Evolutionary conservation across 2,888 invertebrate species (phyloP).

Genomic region (Troides aeacus): DNA sequence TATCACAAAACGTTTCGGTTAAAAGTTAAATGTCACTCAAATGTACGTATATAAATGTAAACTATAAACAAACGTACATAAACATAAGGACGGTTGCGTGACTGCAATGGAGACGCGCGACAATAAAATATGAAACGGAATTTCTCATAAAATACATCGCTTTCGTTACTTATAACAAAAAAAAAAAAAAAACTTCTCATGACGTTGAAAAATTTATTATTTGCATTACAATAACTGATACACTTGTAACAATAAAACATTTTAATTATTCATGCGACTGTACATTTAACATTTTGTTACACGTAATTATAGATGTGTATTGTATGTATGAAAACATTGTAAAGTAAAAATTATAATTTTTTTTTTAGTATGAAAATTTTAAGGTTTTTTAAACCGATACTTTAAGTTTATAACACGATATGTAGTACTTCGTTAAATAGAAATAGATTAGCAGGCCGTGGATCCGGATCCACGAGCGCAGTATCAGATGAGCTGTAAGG

Average conservation of each 20-base stretch:
- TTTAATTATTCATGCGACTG: not conserved
- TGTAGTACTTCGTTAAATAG: no score
- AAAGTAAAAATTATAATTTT: not conserved
- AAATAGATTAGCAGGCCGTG: no score
- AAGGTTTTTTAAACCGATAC: no score
- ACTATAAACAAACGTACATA: constrained; percentile 5
- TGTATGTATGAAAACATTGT: not conserved
- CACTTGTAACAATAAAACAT: not conserved
- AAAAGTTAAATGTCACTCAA: not conserved
- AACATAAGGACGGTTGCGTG: constrained; percentile 20
- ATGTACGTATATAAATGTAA: not conserved
- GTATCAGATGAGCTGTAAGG: no score
- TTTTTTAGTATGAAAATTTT: not conserved
- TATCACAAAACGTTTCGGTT: no score
- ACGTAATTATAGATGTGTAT: not conserved
- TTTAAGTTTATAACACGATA: no score
- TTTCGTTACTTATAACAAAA: not conserved
- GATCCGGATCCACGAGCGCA: no score
- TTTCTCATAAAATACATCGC: constrained; percentile 18
- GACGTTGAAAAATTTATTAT: constrained; percentile 16
- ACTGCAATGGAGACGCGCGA: constrained; percentile 16
- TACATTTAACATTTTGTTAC: not conserved
- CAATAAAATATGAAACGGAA: constrained; percentile 15
- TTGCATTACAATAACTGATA: not conserved
- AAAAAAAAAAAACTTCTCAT: not conserved